Percentiles rank a stretch among this genome's conserved stretches.
These are phyloP conservation scores for Protula sp. DNA, from an alignment of 2,888 invertebrate species.

Conservation along the genomic window DNA sequence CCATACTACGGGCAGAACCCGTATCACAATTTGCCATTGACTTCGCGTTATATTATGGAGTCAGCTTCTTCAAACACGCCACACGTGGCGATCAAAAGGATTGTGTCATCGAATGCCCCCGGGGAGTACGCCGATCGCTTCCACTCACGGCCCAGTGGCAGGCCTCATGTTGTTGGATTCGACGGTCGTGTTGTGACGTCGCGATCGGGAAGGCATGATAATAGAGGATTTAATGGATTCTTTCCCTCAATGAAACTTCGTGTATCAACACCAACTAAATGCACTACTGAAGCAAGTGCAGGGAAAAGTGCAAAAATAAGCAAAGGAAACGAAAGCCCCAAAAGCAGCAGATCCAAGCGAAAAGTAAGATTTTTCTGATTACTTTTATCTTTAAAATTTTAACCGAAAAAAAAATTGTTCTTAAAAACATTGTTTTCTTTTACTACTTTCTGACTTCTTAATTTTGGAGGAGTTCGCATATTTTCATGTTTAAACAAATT, in stretches of 20 bases:
- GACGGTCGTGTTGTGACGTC: conserved; percentile 23
- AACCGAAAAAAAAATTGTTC: too few species aligned
- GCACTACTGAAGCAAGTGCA: too few species aligned
- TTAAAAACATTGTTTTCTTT: too few species aligned
- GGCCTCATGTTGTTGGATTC: conserved; percentile 35
- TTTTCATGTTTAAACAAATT: too few species aligned
- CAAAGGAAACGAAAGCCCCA: too few species aligned
- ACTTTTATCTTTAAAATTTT: too few species aligned
- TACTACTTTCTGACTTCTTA: too few species aligned
- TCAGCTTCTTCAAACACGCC: background rate
- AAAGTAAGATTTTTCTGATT: too few species aligned
- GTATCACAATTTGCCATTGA: background rate
- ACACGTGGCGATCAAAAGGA: background rate
- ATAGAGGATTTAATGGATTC: conserved; percentile 30
- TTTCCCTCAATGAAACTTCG: conserved; percentile 33
- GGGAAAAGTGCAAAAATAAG: too few species aligned
- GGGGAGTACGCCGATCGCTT: conserved; percentile 34
- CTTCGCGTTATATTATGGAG: background rate
- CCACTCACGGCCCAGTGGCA: conserved; percentile 30
- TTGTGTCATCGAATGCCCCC: conserved; percentile 19
- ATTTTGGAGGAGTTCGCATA: too few species aligned
- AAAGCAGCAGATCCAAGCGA: too few species aligned
- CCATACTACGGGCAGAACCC: background rate
- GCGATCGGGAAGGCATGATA: conserved; percentile 2
- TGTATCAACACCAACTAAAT: background rate